phyloP scores from a whole-genome alignment of 2,113 vertebrate genomes.

The Planiliza haematocheilus region DNA sequence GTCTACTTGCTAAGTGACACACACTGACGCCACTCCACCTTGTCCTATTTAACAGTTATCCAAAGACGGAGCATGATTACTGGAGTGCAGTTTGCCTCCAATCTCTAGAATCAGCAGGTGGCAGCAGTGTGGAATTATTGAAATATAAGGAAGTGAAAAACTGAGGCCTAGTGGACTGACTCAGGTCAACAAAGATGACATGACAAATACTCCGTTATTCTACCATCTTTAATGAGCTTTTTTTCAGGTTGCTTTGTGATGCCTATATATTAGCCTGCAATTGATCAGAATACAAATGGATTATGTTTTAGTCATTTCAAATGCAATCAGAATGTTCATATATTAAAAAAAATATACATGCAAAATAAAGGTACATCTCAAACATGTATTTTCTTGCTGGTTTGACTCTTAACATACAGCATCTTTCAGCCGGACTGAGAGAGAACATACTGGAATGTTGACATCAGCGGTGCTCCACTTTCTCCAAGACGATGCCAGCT shows the following conservation, averaged over 20 bases:
- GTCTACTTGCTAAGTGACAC: background rate
- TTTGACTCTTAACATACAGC: slow-evolving; percentile 33
- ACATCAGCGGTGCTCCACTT: slow-evolving; percentile 27
- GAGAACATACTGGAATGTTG: slow-evolving; percentile 35
- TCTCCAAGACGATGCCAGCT: slow-evolving; percentile 14
- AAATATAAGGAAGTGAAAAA: background rate
- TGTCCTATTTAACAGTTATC: background rate
- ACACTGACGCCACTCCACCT: background rate
- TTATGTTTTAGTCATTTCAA: slow-evolving; percentile 63
- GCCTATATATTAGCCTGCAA: slow-evolving; percentile 65
- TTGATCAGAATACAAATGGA: slow-evolving; percentile 62
- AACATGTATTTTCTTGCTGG: slow-evolving; percentile 60
- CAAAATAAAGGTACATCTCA: slow-evolving; percentile 72
- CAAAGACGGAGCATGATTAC: background rate
- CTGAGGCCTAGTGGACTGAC: too few relatives aligned
- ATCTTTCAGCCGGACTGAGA: slow-evolving; percentile 46
- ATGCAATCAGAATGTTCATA: slow-evolving; percentile 65
- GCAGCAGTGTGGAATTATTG: slow-evolving; percentile 23
- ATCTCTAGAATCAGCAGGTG: slow-evolving; percentile 34
- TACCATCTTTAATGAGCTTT: slow-evolving; percentile 78
- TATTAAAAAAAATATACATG: slow-evolving; percentile 68
- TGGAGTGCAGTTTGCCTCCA: background rate
- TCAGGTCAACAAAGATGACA: background rate
- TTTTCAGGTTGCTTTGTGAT: slow-evolving; percentile 60
- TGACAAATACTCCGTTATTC: slow-evolving; percentile 13